Conservation (phyloP, 2,888 invertebrate species). For the Rhagophthalmus giganteus region DNA sequence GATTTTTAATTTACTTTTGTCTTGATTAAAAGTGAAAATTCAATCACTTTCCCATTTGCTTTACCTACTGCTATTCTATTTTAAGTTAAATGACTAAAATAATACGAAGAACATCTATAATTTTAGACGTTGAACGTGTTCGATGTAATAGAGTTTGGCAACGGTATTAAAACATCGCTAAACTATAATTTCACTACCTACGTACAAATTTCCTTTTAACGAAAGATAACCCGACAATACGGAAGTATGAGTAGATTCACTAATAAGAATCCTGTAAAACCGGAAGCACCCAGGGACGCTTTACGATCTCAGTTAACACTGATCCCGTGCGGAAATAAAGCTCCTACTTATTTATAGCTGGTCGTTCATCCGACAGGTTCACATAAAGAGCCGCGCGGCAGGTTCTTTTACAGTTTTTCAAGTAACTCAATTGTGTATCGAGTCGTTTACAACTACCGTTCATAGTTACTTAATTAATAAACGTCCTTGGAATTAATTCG, state of each 20-base stretch:
- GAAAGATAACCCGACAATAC: not conserved
- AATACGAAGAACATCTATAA: no score
- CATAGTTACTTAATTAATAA: constrained; percentile 1
- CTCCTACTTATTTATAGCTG: constrained; percentile 18
- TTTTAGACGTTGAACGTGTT: no score
- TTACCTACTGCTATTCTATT: no score
- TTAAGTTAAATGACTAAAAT: no score
- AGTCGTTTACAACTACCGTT: constrained; percentile 3
- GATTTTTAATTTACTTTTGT: no score
- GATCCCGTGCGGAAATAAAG: constrained; percentile 11
- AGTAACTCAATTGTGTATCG: constrained; percentile 2
- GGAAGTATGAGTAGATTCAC: constrained; percentile 4
- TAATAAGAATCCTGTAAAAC: constrained; percentile 14
- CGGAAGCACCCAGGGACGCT: constrained; percentile 8
- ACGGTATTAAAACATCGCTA: no score
- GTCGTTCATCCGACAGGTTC: constrained; percentile 9
- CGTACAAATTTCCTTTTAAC: not conserved
- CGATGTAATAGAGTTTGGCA: no score
- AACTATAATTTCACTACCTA: no score
- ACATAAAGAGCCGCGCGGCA: constrained; percentile 3
- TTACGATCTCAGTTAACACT: constrained; percentile 13
- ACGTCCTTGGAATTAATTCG: constrained; percentile 4
- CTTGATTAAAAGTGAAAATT: no score
- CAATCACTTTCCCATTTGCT: no score
- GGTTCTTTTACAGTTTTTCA: constrained; percentile 2